A percentile compares a stretch with the other conserved stretches of the same genome.
These are phyloP conservation scores for human DNA, from an alignment of 2,113 vertebrate species.

Conservation along the genomic window GRCh38 chr5:113681501-113682000, in stretches of 20 bases:
- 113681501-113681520: neutral
- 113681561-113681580: neutral
- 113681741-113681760: neutral
- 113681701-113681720: neutral
- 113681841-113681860: too few relatives aligned
- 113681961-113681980: too few relatives aligned
- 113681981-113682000: too few relatives aligned
- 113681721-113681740: neutral
- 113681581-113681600: neutral
- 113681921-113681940: too few relatives aligned
- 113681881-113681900: too few relatives aligned
- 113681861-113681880: too few relatives aligned
- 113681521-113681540: neutral
- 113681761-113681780: too few relatives aligned
- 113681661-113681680: neutral
- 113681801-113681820: too few relatives aligned
- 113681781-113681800: too few relatives aligned
- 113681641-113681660: neutral
- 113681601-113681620: neutral
- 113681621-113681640: neutral
- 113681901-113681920: too few relatives aligned
- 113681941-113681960: too few relatives aligned
- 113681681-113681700: neutral
- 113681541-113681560: neutral
- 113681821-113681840: too few relatives aligned